Percentiles rank a stretch among this genome's conserved stretches.
Evolutionary conservation across 2,113 vertebrate species (phyloP).

Genomic region (Hydrolagus affinis): DNA sequence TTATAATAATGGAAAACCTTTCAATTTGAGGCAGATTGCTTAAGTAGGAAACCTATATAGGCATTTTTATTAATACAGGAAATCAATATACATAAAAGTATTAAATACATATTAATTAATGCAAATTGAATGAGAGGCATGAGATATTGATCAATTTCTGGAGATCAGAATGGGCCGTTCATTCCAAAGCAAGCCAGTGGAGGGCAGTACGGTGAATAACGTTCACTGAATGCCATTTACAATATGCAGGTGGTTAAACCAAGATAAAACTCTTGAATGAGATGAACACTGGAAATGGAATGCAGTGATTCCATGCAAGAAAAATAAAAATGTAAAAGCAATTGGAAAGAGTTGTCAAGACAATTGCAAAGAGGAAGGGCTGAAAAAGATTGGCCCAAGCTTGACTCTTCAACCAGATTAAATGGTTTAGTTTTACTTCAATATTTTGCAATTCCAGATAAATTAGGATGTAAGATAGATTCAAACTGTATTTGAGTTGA

Average conservation of each 20-base stretch:
- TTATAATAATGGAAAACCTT: too few relatives aligned
- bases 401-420: too few relatives aligned
- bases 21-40: too few relatives aligned
- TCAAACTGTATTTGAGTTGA: too few relatives aligned
- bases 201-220: neutral
- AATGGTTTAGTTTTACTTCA: too few relatives aligned
- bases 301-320: neutral
- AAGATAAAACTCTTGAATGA: neutral
- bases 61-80: too few relatives aligned
- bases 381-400: neutral
- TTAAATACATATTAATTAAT: too few relatives aligned
- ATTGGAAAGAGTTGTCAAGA: neutral
- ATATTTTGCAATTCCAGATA: too few relatives aligned
- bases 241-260: neutral
- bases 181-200: neutral
- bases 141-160: neutral
- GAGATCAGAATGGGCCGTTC: too few relatives aligned
- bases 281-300: neutral
- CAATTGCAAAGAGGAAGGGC: neutral
- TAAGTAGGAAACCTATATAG: too few relatives aligned
- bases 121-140: neutral
- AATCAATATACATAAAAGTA: too few relatives aligned
- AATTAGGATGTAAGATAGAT: too few relatives aligned
- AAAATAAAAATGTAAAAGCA: neutral
- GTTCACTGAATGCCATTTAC: neutral